Percentiles rank a stretch among this genome's conserved stretches.
Conservation (phyloP, 2,888 invertebrate species). For the Euspilapteryx auroguttella region DNA sequence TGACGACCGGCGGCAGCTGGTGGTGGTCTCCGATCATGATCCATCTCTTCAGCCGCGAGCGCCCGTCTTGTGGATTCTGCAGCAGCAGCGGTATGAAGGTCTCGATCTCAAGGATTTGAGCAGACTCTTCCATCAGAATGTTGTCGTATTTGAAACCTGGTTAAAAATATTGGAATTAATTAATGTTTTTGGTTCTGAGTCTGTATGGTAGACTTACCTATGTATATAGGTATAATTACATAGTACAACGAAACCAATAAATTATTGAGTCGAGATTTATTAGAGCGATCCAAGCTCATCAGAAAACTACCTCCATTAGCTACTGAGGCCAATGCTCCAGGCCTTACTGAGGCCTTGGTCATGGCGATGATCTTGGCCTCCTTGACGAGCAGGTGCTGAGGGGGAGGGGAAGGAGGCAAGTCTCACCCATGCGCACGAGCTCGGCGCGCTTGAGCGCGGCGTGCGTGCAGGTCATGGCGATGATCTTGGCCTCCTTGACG, state of each 20-base stretch:
- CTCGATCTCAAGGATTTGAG: conserved; percentile 98
- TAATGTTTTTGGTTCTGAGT: no score
- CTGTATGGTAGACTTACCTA: no score
- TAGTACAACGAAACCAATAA: no score
- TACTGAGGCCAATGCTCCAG: no score
- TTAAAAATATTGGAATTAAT: no score
- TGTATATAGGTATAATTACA: no score
- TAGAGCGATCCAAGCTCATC: no score
- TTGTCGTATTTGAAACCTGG: conserved; percentile 95
- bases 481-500: conserved; percentile 98
- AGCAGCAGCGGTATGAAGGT: conserved; percentile 97
- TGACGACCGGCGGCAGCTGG: conserved; percentile 98
- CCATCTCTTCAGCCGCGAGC: conserved; percentile 96
- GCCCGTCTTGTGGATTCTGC: conserved; percentile 98
- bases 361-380: conserved; percentile 99
- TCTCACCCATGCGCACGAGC: conserved; percentile 86
- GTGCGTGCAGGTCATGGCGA: conserved; percentile 99
- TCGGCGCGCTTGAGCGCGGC: conserved; percentile 96
- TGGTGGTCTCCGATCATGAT: conserved; percentile 99
- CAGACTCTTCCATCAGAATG: conserved; percentile 98
- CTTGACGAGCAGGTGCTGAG: conserved; percentile 94
- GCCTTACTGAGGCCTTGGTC: no score
- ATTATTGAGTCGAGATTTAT: no score
- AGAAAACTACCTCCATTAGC: no score
- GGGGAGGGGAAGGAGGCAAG: no score